Evolutionary conservation across 1,140 invertebrate genomes (phyloP).

Genomic region (Drosophila punjabiensis): DNA sequence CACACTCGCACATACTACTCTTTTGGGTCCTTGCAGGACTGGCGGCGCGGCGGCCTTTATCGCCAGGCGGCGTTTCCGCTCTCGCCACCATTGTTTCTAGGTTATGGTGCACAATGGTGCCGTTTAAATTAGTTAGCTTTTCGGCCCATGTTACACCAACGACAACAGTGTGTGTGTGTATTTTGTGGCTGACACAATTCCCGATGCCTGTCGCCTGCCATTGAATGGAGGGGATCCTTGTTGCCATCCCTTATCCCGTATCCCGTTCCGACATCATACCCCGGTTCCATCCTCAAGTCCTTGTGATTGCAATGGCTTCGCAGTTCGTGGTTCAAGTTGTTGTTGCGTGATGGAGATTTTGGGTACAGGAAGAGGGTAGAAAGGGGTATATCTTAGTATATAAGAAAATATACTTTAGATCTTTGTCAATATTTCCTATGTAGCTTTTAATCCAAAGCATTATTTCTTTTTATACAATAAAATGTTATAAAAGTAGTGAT

Average conservation of each 20-base stretch:
- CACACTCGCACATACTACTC: slow-evolving; percentile 38
- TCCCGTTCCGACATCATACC: neutral
- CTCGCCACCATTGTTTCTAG: slow-evolving; percentile 68
- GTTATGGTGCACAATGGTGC: slow-evolving; percentile 73
- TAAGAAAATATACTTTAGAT: neutral
- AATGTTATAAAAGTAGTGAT: too few species aligned
- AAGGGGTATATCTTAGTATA: neutral
- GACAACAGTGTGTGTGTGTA: slow-evolving; percentile 19
- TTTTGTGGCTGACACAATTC: slow-evolving; percentile 69
- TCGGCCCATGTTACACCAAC: slow-evolving; percentile 17
- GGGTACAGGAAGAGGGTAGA: neutral
- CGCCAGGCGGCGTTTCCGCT: slow-evolving; percentile 53
- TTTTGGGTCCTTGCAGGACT: slow-evolving; percentile 11
- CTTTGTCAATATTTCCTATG: neutral
- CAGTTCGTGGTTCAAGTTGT: slow-evolving; percentile 17
- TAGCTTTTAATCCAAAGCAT: neutral
- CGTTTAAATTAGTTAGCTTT: slow-evolving; percentile 82
- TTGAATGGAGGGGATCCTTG: slow-evolving; percentile 33
- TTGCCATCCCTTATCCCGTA: slow-evolving; percentile 12
- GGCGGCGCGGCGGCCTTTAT: slow-evolving; percentile 51
- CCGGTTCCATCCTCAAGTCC: slow-evolving; percentile 11
- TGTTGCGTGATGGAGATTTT: neutral
- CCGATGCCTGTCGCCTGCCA: slow-evolving; percentile 48
- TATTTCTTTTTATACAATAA: too few species aligned
- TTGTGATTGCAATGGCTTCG: slow-evolving; percentile 17